A percentile compares a stretch with the other conserved stretches of the same genome.
Evolutionary conservation across 2,888 invertebrate genomes (phyloP).

Genomic region (Rhagonycha lutea): DNA sequence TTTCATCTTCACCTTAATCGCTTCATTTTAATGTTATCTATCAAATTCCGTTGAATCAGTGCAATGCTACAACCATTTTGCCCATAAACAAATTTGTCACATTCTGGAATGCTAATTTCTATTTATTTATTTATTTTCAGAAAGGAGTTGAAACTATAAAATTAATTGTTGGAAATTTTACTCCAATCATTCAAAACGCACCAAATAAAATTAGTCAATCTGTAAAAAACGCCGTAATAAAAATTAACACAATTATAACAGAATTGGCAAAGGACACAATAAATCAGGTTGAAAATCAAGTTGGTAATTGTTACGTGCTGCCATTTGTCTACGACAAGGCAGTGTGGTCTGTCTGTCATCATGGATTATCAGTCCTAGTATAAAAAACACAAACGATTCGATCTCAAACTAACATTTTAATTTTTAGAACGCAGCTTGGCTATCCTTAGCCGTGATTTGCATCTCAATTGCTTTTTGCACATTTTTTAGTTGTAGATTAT

Average conservation of each 20-base stretch:
- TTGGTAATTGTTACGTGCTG: conserved; percentile 31
- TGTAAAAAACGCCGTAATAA: not conserved
- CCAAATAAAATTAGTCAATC: not conserved
- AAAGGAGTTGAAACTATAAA: not conserved
- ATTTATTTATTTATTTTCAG: not conserved
- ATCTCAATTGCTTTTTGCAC: conserved; percentile 21
- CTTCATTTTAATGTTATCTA: too few species aligned
- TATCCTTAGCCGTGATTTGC: conserved; percentile 24
- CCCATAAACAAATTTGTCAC: too few species aligned
- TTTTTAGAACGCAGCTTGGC: conserved; percentile 27
- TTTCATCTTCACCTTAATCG: too few species aligned
- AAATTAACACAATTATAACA: not conserved
- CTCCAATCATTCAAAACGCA: not conserved
- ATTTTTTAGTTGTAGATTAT: conserved; percentile 22
- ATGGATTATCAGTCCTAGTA: conserved; percentile 29
- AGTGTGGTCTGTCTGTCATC: conserved; percentile 21
- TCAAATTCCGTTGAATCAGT: too few species aligned
- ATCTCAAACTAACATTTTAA: not conserved
- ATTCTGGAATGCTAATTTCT: too few species aligned
- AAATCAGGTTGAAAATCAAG: conserved; percentile 7
- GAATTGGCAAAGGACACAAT: not conserved
- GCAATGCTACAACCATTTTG: too few species aligned
- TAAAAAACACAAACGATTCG: not conserved
- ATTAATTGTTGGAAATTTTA: not conserved
- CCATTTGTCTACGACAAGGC: conserved; percentile 20